Percentiles rank a stretch among this genome's conserved stretches.
Conservation (phyloP, 2,113 vertebrate species). For the Prunella fulvescens region DNA sequence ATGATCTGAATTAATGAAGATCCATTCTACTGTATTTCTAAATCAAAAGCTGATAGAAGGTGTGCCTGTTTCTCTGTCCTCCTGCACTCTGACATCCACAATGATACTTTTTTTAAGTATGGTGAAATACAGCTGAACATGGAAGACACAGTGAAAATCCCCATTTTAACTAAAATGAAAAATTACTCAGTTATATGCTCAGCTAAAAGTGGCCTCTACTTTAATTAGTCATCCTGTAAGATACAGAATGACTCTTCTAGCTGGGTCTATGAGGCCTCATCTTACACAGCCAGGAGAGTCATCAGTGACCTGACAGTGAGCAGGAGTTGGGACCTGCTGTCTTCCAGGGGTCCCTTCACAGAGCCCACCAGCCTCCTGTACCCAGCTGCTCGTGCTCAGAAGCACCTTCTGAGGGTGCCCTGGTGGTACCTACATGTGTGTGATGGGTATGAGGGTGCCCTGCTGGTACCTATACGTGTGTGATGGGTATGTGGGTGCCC, state of each 20-base stretch:
- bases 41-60: background rate
- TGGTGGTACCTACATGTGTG: too few species aligned
- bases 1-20: background rate
- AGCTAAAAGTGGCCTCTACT: background rate
- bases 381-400: background rate
- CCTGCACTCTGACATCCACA: background rate
- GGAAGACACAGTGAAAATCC: background rate
- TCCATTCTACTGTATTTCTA: background rate
- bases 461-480: rapidly evolving
- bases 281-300: background rate
- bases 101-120: background rate
- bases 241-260: background rate
- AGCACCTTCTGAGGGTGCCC: background rate
- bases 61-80: background rate
- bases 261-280: rapidly evolving
- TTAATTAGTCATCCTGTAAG: background rate
- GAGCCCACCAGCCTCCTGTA: background rate
- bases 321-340: background rate
- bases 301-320: background rate
- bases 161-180: background rate
- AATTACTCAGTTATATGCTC: background rate
- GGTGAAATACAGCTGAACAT: background rate
- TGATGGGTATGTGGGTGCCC: background rate
- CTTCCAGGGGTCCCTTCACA: background rate
- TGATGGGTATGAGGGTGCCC: too few species aligned